These are phyloP conservation scores for Cyanoramphus novaezelandiae DNA, from an alignment of 2,113 vertebrate species.

Conservation along the genomic window DNA sequence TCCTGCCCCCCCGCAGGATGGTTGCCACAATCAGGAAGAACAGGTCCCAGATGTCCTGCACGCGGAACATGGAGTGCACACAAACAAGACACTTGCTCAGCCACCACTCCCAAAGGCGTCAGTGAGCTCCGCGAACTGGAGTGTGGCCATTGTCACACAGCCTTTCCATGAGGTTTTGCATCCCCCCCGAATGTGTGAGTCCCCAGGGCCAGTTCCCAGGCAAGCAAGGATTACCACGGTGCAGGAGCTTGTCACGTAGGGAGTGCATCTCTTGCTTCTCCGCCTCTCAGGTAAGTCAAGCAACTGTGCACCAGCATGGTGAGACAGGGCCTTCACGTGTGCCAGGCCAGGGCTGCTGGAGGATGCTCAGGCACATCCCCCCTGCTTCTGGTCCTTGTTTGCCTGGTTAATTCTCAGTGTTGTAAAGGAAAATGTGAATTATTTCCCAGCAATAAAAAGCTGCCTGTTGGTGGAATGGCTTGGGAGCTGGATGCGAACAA, in stretches of 20 bases:
- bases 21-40: background rate
- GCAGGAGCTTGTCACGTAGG: background rate
- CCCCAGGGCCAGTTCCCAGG: background rate
- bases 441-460: background rate
- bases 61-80: rapidly evolving
- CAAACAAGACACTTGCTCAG: background rate
- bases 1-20: background rate
- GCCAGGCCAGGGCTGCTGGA: background rate
- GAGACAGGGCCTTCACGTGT: background rate
- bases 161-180: background rate
- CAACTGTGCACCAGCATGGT: background rate
- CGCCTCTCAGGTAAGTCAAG: rapidly evolving
- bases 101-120: background rate
- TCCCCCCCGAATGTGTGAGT: rapidly evolving
- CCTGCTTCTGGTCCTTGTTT: background rate
- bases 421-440: background rate
- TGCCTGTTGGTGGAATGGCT: rapidly evolving
- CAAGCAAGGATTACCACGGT: background rate
- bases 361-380: background rate
- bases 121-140: rapidly evolving
- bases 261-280: background rate
- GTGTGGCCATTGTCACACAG: rapidly evolving
- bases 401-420: background rate
- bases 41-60: background rate
- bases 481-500: background rate